phyloP scores from a whole-genome alignment of 2,113 vertebrate genomes.

The Collichthys lucidus region DNA sequence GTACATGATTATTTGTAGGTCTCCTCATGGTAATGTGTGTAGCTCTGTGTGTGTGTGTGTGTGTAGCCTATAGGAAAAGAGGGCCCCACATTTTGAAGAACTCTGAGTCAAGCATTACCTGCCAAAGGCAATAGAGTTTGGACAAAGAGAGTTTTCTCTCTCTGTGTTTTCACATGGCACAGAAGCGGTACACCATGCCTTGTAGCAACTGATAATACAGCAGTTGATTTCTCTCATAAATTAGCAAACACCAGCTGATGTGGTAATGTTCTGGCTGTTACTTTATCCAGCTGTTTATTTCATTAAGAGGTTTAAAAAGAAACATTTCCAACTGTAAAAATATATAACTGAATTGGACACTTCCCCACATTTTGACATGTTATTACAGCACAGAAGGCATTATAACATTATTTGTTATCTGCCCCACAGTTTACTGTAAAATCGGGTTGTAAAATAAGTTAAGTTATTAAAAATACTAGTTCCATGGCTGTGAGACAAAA shows the following conservation, averaged over 20 bases:
- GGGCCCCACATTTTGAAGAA: conserved; percentile 25
- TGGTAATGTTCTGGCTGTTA: not conserved
- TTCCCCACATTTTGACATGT: not conserved
- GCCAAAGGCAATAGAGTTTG: conserved; percentile 60
- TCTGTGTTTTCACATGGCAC: conserved; percentile 29
- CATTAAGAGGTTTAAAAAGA: not conserved
- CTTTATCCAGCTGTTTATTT: not conserved
- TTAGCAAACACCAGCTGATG: conserved; percentile 8
- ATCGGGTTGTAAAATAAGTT: not conserved
- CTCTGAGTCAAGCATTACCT: conserved; percentile 54
- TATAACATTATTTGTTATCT: not conserved
- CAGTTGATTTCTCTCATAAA: conserved; percentile 3
- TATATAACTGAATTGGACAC: not conserved
- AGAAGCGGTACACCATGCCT: not conserved
- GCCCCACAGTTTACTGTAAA: not conserved
- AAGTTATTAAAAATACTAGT: not conserved
- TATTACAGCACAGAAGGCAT: not conserved
- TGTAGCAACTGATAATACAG: conserved; percentile 8
- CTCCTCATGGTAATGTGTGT: conserved; percentile 8
- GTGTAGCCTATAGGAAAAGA: conserved; percentile 28
- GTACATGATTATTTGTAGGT: conserved; percentile 35
- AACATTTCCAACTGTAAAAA: not conserved
- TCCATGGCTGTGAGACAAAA: not conserved
- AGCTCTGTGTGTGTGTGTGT: conserved; percentile 27
- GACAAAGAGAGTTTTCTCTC: conserved; percentile 59